Percentiles rank a stretch among this genome's conserved stretches.
These are phyloP conservation scores for Cheilosia grossa DNA, from an alignment of 2,888 invertebrate species.

Conservation along the genomic window DNA sequence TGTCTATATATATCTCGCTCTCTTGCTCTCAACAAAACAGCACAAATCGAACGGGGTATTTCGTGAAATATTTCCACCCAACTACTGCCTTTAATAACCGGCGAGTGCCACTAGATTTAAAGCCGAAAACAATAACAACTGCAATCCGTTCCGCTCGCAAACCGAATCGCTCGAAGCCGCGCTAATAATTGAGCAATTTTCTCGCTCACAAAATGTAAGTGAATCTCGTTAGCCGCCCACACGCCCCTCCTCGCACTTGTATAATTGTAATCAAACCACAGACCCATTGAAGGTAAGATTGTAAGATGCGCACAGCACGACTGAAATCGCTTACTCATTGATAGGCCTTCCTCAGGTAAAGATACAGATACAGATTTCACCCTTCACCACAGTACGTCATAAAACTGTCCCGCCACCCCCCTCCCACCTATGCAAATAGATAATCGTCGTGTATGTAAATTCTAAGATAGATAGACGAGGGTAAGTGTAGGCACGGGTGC, in stretches of 20 bases:
- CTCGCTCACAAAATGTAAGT: not conserved
- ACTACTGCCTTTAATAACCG: not conserved
- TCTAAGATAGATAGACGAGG: constrained; percentile 16
- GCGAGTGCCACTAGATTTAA: not conserved
- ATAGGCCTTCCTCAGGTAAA: constrained; percentile 18
- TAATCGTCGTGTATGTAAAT: constrained; percentile 1
- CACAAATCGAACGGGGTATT: not conserved
- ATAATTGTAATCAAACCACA: constrained; percentile 62
- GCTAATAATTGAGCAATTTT: constrained; percentile 58
- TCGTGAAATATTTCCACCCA: not conserved
- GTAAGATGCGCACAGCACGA: constrained; percentile 11
- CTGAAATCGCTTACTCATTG: constrained; percentile 15
- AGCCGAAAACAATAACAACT: not conserved
- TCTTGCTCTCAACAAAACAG: not conserved
- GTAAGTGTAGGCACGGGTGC: constrained; percentile 51
- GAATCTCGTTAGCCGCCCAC: constrained; percentile 9
- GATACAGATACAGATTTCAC: not conserved
- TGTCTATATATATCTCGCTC: not conserved
- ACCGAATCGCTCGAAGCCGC: constrained; percentile 54
- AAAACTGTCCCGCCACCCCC: not conserved
- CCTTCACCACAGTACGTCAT: constrained; percentile 11
- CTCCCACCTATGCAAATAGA: not conserved
- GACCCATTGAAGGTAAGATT: constrained; percentile 50
- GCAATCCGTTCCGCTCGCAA: constrained; percentile 8
- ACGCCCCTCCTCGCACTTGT: not conserved